Evolutionary conservation across 2,888 invertebrate genomes (phyloP), one percentile per base, ranked within the genome.

Genomic region (Drosophila maculinotata): DNA sequence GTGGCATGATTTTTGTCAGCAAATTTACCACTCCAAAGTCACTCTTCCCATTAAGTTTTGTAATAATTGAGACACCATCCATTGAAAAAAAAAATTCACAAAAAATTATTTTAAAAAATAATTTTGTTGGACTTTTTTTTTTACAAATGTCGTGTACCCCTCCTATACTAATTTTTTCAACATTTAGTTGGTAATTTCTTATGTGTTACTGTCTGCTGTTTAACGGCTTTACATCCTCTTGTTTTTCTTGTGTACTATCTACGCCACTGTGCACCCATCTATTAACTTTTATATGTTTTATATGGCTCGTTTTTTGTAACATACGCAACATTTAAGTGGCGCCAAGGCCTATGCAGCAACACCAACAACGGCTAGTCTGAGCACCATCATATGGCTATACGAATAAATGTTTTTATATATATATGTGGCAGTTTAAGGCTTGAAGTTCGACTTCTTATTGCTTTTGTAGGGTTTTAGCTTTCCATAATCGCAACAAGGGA

Each of bases 321-420:
- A 84, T 85, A 82, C 72, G 79, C 79, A 75, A 82, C 83, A 80
- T 80, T 80, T 76, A 69, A 74, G 77, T 83, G 86, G 86, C 81
- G 81, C 81, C 81, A 83, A 45, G 47, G 63, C 69, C 70, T 67
- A 66, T 39, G 15, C 63, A 62, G 57, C 68, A 44, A 41, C 54
- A 63, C 45, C 59, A 66, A 64, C 41, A 76, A 75, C 53, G 53
- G 39, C 52, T 49, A 45, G 51, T 49, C 62, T 59, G 66, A 78
- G 68, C 67, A 69, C 68, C 72, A 82, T 72, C 67, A 63, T 71
- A 81, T 79, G 83, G 62, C 64, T 47, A 66, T 64, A 42, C 10
- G 10, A 14, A 12, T 3, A 10, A n/a, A 10, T 12, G 1, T 2
- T 2, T 17, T 15, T 12, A 6, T 30, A 10, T 38, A 7, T 20